These are phyloP conservation scores for Megalops atlanticus DNA, from an alignment of 2,113 vertebrate genomes.

Conservation along the genomic window DNA sequence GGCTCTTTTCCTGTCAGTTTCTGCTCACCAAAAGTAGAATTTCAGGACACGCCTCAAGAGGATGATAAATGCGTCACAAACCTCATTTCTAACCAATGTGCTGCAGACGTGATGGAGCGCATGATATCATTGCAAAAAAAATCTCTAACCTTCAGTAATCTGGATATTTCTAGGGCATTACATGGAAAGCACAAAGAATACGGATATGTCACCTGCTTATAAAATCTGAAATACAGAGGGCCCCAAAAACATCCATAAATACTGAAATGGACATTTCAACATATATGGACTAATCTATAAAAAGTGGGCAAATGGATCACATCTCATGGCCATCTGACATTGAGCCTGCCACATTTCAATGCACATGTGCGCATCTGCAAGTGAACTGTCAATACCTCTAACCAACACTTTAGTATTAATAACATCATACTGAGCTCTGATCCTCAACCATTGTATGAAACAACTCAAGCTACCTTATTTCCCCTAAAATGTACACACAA, in stretches of 20 bases:
- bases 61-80: neutral
- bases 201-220: too few relatives aligned
- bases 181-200: too few relatives aligned
- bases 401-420: neutral
- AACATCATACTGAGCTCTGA: neutral
- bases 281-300: too few relatives aligned
- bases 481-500: neutral
- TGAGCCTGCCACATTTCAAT: neutral
- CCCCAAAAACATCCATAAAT: too few relatives aligned
- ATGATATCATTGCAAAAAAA: neutral
- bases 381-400: neutral
- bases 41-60: slow-evolving; percentile 1
- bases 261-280: too few relatives aligned
- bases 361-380: neutral
- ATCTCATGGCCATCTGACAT: neutral
- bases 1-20: neutral
- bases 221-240: too few relatives aligned
- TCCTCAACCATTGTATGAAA: neutral
- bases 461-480: neutral
- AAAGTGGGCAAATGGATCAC: neutral
- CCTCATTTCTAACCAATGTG: neutral
- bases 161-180: too few relatives aligned
- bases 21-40: neutral
- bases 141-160: too few relatives aligned
- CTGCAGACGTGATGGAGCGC: neutral